Evolutionary conservation across 2,797 vertebrate genomes (phyloP).

Genomic region (Sebastes hopkinsi): DNA sequence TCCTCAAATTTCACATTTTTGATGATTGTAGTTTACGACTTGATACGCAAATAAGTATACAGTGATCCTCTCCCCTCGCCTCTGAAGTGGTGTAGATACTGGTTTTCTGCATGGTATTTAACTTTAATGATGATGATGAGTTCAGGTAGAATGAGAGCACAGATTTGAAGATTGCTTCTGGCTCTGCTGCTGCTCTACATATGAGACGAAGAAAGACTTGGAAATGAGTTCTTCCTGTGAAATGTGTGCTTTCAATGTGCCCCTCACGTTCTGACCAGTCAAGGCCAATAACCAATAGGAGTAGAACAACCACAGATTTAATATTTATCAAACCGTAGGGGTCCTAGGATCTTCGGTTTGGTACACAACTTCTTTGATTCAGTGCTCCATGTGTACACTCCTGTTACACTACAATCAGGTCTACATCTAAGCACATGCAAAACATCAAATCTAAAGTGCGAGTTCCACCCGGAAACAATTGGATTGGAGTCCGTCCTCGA

Average conservation of each 20-base stretch:
- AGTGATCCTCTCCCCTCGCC: not conserved
- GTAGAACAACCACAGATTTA: not conserved
- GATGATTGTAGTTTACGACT: not conserved
- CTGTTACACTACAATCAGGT: not conserved
- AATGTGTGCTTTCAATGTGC: not conserved
- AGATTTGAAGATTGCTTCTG: not conserved
- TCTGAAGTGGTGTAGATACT: not conserved
- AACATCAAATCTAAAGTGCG: not conserved
- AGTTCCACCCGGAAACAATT: not conserved
- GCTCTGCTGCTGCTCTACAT: not conserved
- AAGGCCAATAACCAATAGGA: not conserved
- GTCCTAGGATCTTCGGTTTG: not conserved
- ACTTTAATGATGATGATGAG: constrained; percentile 16
- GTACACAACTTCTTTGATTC: not conserved
- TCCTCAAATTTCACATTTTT: not conserved
- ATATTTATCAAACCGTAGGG: not conserved
- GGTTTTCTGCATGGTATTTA: constrained; percentile 13
- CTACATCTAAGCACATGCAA: not conserved
- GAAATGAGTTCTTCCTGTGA: no score
- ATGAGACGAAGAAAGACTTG: not conserved
- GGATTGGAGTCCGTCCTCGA: not conserved
- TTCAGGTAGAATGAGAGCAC: constrained; percentile 8
- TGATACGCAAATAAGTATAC: not conserved
- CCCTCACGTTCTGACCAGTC: not conserved
- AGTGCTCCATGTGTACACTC: not conserved